Evolutionary conservation across 2,113 vertebrate genomes (phyloP).

Genomic region (Polyodon spathula): DNA sequence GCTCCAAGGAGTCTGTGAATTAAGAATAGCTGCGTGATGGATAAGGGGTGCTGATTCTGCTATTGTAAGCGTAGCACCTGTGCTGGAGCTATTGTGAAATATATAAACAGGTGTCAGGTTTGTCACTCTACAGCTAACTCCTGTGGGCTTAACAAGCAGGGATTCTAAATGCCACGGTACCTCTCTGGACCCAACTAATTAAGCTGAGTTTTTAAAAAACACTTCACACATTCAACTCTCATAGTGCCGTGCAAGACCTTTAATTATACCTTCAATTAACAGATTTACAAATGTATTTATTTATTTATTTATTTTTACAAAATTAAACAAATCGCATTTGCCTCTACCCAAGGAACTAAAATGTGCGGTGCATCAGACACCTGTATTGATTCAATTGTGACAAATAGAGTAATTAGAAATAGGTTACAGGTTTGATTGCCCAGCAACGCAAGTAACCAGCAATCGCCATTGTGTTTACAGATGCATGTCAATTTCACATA

Average conservation of each 20-base stretch:
- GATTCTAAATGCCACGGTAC: background rate
- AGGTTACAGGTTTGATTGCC: too few relatives aligned
- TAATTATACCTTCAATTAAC: background rate
- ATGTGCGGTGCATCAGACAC: too few relatives aligned
- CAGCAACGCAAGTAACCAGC: too few relatives aligned
- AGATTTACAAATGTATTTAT: background rate
- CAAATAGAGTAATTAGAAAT: too few relatives aligned
- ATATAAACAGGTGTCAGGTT: conserved; percentile 5
- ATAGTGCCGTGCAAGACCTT: background rate
- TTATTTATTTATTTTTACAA: too few relatives aligned
- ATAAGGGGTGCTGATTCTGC: background rate
- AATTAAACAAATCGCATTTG: too few relatives aligned
- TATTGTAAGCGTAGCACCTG: conserved; percentile 1
- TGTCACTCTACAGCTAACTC: background rate
- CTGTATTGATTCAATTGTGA: too few relatives aligned
- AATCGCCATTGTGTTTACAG: too few relatives aligned
- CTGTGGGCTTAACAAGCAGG: background rate
- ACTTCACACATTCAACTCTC: too few relatives aligned
- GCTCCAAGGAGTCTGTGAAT: background rate
- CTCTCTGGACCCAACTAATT: conserved; percentile 6
- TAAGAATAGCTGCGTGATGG: background rate
- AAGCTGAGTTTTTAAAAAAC: too few relatives aligned
- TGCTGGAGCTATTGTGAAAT: background rate
- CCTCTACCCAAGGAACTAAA: too few relatives aligned
- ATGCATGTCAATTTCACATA: too few relatives aligned